These are phyloP conservation scores for Trichonephila clavata DNA, from an alignment of 1,140 invertebrate species.

Conservation along the genomic window DNA sequence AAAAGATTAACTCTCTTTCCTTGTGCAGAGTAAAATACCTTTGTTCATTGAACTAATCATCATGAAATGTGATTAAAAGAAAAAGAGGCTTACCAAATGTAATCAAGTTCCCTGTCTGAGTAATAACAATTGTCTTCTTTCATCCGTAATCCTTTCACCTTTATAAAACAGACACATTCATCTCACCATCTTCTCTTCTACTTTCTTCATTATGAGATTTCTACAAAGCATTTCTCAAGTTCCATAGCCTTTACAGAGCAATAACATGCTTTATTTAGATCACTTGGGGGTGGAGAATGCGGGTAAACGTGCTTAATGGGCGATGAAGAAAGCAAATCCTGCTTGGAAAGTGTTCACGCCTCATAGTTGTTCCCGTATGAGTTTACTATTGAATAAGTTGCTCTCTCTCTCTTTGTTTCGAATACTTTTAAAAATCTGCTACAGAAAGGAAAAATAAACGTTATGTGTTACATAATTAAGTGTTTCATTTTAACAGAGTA, in stretches of 20 bases:
- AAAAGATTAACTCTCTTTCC: too few relatives aligned
- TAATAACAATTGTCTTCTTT: neutral
- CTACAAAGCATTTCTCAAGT: conserved; percentile 7
- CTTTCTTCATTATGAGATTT: neutral
- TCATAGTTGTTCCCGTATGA: neutral
- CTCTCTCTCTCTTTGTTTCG: neutral
- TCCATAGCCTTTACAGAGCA: neutral
- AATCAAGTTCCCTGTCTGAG: neutral
- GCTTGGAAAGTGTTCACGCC: neutral
- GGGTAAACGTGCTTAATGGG: neutral
- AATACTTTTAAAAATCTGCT: neutral
- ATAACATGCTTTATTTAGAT: neutral
- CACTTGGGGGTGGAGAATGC: neutral
- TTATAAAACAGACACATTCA: neutral
- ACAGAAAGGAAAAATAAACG: neutral
- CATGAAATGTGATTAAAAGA: neutral
- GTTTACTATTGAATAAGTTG: neutral
- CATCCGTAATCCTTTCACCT: neutral
- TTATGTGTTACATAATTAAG: neutral
- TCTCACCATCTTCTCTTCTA: neutral
- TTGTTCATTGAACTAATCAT: neutral
- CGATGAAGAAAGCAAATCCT: neutral
- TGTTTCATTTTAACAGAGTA: too few relatives aligned
- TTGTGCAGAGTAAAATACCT: neutral
- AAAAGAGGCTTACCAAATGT: neutral